Percentiles rank a stretch among this genome's conserved stretches.
Conservation (phyloP, 1,140 invertebrate genomes). For the Copidosoma floridanum region DNA sequence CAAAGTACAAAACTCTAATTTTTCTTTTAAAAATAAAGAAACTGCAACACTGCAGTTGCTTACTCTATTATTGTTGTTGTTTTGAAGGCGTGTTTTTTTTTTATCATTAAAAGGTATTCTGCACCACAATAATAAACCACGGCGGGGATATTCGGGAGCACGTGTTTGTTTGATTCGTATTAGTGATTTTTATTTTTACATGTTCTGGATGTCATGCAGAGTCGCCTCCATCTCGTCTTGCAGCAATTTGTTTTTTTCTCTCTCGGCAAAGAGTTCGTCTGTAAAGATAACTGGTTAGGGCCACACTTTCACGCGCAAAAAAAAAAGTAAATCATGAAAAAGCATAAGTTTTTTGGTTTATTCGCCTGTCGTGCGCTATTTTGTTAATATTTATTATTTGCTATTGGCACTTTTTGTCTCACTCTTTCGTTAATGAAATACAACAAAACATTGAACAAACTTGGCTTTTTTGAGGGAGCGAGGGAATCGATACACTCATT, state of each 20-base stretch:
- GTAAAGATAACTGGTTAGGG: conserved; percentile 61
- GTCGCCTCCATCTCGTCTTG: conserved; percentile 99
- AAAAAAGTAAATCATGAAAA: conserved; percentile 2
- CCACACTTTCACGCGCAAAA: conserved; percentile 36
- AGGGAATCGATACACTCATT: neutral
- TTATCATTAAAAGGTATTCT: conserved; percentile 29
- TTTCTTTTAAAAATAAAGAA: too few species aligned
- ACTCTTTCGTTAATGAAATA: conserved; percentile 4
- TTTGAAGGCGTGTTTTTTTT: conserved; percentile 22
- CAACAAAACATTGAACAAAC: conserved; percentile 20
- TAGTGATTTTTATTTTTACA: too few species aligned
- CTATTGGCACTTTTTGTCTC: too few species aligned
- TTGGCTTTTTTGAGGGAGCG: neutral
- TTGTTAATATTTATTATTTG: conserved; percentile 10
- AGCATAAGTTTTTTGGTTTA: too few species aligned
- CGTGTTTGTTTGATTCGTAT: conserved; percentile 11
- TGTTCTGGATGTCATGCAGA: conserved; percentile 98
- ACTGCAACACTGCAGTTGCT: conserved; percentile 24
- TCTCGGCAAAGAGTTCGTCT: conserved; percentile 95
- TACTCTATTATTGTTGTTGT: too few species aligned
- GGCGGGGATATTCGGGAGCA: conserved; percentile 22
- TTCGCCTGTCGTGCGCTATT: conserved; percentile 11
- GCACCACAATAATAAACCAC: conserved; percentile 42
- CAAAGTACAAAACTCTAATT: conserved; percentile 2
- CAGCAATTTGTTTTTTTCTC: conserved; percentile 94